Base-by-base conservation (phyloP, 1,140 invertebrate genomes). In the Drosophila melanogaster region DNA sequence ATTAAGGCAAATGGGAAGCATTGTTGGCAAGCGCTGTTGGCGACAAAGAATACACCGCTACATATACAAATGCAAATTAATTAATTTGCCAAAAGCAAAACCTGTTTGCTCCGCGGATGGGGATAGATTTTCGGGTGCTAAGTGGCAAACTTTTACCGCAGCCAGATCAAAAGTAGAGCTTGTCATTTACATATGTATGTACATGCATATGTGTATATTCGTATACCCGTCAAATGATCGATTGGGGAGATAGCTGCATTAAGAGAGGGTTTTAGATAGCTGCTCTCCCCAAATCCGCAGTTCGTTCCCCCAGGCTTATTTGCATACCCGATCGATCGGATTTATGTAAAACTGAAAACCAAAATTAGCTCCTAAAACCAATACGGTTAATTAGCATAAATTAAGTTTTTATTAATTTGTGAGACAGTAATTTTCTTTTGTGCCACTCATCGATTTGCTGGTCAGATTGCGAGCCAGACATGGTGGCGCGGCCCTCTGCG, bases 321-420 rank as follows among this genome's bases (percentile, higher is more conserved):
- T 87, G 83, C 84, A 87, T 89, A 89, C 66, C 43, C 44, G 72
- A 57, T 65, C 71, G 74, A 57, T 75, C 67, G 77, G 56, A 65
- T 83, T 83, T 87, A 79, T 87, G 75, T 87, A 77, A 74, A 72
- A 72, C 70, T 54, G 59, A 79, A 80, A 72, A 72, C 65, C 60
- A 62, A 79, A 80, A 74, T 73, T 80, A 83, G 74, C 81, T 53
- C 60, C 57, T 56, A 54, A 64, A 38, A 71, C 37, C 58, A 74
- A 58, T 56, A 78, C 19, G 49, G 56, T 41, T 74, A 89, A 89
- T 89, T 89, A 89, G 61, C 84, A 89, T 89, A 89, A 89, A 90
- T 90, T 89, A 89, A 87, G 58, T 89, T 89, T 74, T 89, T 89
- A 89, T 89, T 90, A 89, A 89, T 89, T 89, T 89, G 84, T 77